phyloP scores from a whole-genome alignment of 2,888 invertebrate genomes.

The Patella depressa region DNA sequence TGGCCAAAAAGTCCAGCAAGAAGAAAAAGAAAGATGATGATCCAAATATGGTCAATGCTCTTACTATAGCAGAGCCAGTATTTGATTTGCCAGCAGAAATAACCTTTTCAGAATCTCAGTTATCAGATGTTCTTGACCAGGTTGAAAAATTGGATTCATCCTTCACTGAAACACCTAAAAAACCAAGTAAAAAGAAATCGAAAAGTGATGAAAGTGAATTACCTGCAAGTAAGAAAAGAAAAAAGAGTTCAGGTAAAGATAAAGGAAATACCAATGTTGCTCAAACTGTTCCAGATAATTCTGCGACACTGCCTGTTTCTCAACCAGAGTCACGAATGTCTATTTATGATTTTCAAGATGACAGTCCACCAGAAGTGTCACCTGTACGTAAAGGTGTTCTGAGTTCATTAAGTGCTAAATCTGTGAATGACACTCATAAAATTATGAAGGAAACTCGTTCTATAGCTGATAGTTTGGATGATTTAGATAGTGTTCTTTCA shows the following conservation, averaged over 20 bases:
- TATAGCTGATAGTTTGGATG: conserved; percentile 19
- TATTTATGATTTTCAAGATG: conserved; percentile 58
- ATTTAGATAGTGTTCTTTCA: conserved; percentile 22
- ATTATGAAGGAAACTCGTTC: conserved; percentile 15
- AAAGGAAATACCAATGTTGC: conserved; percentile 2
- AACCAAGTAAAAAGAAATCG: conserved; percentile 38
- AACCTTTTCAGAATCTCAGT: conserved; percentile 61
- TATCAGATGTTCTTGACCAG: conserved; percentile 65
- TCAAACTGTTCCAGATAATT: conserved; percentile 21
- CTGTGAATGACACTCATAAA: neutral
- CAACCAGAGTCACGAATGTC: conserved; percentile 39
- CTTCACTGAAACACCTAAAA: conserved; percentile 15
- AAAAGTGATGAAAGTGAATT: conserved; percentile 43
- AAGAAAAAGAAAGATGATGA: conserved; percentile 27
- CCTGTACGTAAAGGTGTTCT: conserved; percentile 21
- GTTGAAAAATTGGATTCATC: conserved; percentile 57
- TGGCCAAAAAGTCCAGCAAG: conserved; percentile 30
- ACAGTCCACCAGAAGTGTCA: conserved; percentile 45
- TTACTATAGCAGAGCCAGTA: conserved; percentile 27
- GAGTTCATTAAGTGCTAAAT: conserved; percentile 1
- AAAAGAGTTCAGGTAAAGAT: conserved; percentile 42
- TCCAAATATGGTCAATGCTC: neutral
- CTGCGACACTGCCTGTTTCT: neutral
- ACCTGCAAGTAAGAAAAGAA: conserved; percentile 49
- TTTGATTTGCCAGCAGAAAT: conserved; percentile 58